These are phyloP conservation scores for Adrianichthys oophorus DNA, from an alignment of 2,797 vertebrate species.

Conservation along the genomic window DNA sequence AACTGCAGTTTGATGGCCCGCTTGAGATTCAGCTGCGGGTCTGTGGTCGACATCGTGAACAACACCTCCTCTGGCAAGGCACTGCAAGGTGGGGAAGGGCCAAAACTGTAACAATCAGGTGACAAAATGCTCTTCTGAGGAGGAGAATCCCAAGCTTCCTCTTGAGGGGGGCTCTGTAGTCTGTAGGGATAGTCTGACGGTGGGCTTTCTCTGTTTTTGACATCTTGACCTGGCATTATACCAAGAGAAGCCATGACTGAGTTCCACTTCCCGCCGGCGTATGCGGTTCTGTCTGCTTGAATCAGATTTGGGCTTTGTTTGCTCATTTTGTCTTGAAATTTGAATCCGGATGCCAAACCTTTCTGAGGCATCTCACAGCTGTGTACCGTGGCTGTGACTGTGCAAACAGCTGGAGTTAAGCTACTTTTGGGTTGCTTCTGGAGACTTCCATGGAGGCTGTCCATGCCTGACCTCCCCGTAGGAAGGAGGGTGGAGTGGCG, in stretches of 20 bases:
- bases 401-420: constrained; percentile 50
- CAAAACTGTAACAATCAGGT: constrained; percentile 59
- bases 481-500: constrained; percentile 75
- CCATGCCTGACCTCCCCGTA: constrained; percentile 51
- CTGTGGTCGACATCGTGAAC: constrained; percentile 71
- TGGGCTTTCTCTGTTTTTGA: constrained; percentile 63
- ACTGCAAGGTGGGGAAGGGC: constrained; percentile 54
- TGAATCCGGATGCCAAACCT: constrained; percentile 38
- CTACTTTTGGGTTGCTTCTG: constrained; percentile 57
- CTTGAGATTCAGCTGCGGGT: constrained; percentile 83
- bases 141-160: constrained; percentile 61
- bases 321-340: constrained; percentile 61
- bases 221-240: constrained; percentile 76
- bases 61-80: constrained; percentile 71
- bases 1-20: constrained; percentile 86
- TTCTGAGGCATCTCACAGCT: constrained; percentile 57
- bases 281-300: constrained; percentile 50
- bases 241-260: constrained; percentile 78
- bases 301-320: constrained; percentile 56
- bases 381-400: constrained; percentile 59
- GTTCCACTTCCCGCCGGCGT: constrained; percentile 69
- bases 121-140: constrained; percentile 64
- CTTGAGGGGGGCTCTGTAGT: constrained; percentile 61
- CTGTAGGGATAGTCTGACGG: constrained; percentile 73
- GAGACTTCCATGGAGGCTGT: constrained; percentile 68